phyloP scores from a whole-genome alignment of 1,140 invertebrate genomes.

The Nasonia vitripennis region DNA sequence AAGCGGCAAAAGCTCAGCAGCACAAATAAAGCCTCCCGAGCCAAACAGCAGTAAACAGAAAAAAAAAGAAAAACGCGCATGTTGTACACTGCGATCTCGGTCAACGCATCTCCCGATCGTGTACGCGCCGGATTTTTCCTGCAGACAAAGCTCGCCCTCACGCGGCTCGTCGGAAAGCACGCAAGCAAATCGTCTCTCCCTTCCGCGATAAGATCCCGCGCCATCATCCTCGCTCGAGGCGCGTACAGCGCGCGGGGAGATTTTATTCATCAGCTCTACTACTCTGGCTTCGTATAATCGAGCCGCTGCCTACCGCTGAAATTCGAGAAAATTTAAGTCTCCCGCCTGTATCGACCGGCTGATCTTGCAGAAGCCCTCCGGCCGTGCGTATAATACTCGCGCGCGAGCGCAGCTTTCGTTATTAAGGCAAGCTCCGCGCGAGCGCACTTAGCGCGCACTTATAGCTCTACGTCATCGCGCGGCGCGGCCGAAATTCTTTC shows the following conservation, averaged over 20 bases:
- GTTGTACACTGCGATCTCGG: not conserved
- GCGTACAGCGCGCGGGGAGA: not conserved
- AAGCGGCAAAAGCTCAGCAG: not conserved
- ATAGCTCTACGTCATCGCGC: not conserved
- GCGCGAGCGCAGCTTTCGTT: not conserved
- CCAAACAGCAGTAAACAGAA: not conserved
- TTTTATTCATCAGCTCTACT: constrained; percentile 2
- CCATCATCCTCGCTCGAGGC: not conserved
- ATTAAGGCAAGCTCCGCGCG: not conserved
- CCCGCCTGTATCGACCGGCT: not conserved
- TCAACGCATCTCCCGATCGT: not conserved
- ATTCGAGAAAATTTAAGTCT: constrained; percentile 10
- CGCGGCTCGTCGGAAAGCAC: not conserved
- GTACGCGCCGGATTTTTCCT: not conserved
- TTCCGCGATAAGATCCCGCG: not conserved
- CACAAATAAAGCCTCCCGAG: not conserved
- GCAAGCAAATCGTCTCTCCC: no score
- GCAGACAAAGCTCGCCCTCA: not conserved
- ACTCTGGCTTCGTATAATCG: not conserved
- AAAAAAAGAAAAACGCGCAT: not conserved
- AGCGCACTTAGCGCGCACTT: not conserved
- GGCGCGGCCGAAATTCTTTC: not conserved
- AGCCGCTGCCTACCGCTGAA: constrained; percentile 2
- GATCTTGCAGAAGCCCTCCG: not conserved
- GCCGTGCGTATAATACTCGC: not conserved